Percentiles rank a stretch among this genome's conserved stretches.
Conservation (phyloP, 2,797 vertebrate species). For the Myiotriccus ornatus region DNA sequence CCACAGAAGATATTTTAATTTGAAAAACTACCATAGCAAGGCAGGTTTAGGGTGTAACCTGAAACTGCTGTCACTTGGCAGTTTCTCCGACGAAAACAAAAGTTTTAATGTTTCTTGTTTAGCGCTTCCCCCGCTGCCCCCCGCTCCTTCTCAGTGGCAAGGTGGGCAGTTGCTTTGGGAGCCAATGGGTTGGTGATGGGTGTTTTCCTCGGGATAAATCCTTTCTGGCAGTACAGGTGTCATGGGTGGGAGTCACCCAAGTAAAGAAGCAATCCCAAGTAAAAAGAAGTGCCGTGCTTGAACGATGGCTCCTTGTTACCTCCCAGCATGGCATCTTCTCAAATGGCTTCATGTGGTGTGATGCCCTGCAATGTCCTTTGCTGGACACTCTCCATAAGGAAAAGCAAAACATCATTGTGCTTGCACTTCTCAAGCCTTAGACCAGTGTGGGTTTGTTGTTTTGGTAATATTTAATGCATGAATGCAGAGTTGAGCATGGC, state of each 20-base stretch:
- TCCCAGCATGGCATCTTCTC: slow-evolving; percentile 58
- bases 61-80: slow-evolving; percentile 73
- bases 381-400: slow-evolving; percentile 56
- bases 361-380: slow-evolving; percentile 54
- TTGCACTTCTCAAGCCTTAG: neutral
- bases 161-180: neutral
- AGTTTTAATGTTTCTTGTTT: slow-evolving; percentile 56
- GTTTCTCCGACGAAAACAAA: slow-evolving; percentile 52
- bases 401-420: slow-evolving; percentile 50
- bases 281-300: neutral
- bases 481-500: slow-evolving; percentile 40
- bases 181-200: fast-evolving
- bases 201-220: neutral
- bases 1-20: slow-evolving; percentile 82
- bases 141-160: fast-evolving
- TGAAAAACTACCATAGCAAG: slow-evolving; percentile 76
- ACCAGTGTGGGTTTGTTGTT: neutral
- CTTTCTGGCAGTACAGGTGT: neutral
- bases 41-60: slow-evolving; percentile 75
- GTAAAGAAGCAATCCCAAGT: neutral
- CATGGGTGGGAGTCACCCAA: neutral
- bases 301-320: slow-evolving; percentile 39
- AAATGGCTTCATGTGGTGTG: slow-evolving; percentile 58
- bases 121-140: neutral
- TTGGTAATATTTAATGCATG: slow-evolving; percentile 29